A percentile compares a stretch with the other conserved stretches of the same genome.
Conservation (phyloP, 2,113 vertebrate species). For the Macrotis lagotis region DNA sequence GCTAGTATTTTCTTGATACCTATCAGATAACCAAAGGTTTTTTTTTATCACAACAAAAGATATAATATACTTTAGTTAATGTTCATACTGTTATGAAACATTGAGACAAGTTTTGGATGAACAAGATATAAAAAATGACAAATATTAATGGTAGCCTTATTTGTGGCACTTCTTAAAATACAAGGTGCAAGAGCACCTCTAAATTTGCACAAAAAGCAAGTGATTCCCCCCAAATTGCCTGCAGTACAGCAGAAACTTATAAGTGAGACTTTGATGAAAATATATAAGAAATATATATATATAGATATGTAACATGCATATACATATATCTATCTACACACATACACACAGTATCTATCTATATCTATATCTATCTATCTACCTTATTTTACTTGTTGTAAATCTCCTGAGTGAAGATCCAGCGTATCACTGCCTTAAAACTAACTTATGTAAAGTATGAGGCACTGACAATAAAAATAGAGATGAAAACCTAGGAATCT, state of each 20-base stretch:
- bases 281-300: too few species aligned
- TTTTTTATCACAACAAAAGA: constrained; percentile 40
- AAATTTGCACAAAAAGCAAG: constrained; percentile 15
- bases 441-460: constrained; percentile 14
- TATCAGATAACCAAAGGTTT: constrained; percentile 12
- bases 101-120: constrained; percentile 33
- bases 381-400: background rate
- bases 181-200: background rate
- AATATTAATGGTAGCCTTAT: constrained; percentile 70
- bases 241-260: background rate
- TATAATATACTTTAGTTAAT: constrained; percentile 11
- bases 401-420: background rate
- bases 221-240: constrained; percentile 16
- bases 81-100: constrained; percentile 28
- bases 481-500: constrained; percentile 27
- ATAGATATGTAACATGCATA: too few species aligned
- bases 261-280: background rate
- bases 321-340: too few species aligned
- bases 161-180: constrained; percentile 49
- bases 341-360: too few species aligned
- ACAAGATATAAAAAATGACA: constrained; percentile 71
- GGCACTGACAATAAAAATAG: constrained; percentile 11
- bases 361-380: too few species aligned
- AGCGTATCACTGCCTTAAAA: constrained; percentile 25
- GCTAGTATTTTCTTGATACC: background rate